Evolutionary conservation across 2,113 vertebrate genomes (phyloP).

Genomic region (Dryoscopus gambensis): DNA sequence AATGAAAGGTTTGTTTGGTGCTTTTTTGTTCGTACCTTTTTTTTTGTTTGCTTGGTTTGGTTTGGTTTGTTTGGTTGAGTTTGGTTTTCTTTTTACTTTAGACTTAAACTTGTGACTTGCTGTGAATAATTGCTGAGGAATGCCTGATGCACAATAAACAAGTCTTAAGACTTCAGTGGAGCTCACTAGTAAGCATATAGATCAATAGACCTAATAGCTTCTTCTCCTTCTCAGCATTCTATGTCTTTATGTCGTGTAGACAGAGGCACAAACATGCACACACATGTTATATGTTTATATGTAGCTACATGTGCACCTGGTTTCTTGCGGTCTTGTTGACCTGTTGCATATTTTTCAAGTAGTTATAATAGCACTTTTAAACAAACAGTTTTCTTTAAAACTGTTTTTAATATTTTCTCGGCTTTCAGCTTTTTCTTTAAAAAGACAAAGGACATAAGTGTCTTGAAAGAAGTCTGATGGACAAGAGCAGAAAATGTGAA

Average conservation of each 20-base stretch:
- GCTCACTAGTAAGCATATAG: not conserved
- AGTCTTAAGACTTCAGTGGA: not conserved
- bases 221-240: not conserved
- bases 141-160: not conserved
- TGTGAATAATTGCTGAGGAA: not conserved
- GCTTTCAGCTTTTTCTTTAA: not conserved
- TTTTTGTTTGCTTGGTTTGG: not conserved
- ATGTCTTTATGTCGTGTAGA: too few relatives aligned
- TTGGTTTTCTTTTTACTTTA: not conserved
- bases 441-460: not conserved
- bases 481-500: not conserved
- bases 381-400: not conserved
- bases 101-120: not conserved
- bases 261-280: not conserved
- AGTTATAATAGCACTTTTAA: not conserved
- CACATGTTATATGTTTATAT: too few relatives aligned
- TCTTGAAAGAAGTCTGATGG: not conserved
- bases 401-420: not conserved
- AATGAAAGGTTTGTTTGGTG: not conserved
- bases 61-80: not conserved
- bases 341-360: not conserved
- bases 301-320: not conserved
- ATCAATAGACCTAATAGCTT: not conserved
- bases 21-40: rapidly evolving
- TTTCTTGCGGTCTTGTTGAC: not conserved